These are phyloP conservation scores for Lumbricus terrestris DNA, from an alignment of 2,888 invertebrate genomes.

Conservation along the genomic window DNA sequence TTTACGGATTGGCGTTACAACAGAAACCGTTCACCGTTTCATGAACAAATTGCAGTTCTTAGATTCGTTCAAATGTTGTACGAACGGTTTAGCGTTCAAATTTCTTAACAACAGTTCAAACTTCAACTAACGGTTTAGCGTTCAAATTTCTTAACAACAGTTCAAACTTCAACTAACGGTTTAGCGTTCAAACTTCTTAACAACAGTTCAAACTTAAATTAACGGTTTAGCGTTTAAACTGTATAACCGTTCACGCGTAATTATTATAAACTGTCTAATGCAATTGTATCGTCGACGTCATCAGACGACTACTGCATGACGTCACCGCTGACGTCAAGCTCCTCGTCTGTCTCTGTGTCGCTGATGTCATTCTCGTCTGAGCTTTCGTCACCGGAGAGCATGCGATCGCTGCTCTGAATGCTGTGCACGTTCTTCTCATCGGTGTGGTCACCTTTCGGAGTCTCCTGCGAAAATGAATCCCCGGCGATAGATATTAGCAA, in stretches of 20 bases:
- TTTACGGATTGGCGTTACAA: no score
- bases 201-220: neutral
- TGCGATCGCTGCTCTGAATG: neutral
- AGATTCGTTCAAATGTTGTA: neutral
- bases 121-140: neutral
- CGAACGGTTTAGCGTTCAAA: neutral
- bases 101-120: no score
- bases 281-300: neutral
- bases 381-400: conserved; percentile 11
- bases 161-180: neutral
- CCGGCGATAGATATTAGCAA: no score
- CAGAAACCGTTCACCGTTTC: neutral
- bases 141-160: no score
- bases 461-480: neutral
- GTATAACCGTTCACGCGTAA: neutral
- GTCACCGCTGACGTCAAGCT: conserved; percentile 21
- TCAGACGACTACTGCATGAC: neutral
- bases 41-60: neutral
- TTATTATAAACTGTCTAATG: no score
- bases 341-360: conserved; percentile 9
- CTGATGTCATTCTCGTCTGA: conserved; percentile 10
- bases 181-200: no score
- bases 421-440: neutral
- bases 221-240: neutral
- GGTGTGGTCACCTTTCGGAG: neutral